phyloP scores from a whole-genome alignment of 2,797 vertebrate genomes.

The Characodon lateralis region DNA sequence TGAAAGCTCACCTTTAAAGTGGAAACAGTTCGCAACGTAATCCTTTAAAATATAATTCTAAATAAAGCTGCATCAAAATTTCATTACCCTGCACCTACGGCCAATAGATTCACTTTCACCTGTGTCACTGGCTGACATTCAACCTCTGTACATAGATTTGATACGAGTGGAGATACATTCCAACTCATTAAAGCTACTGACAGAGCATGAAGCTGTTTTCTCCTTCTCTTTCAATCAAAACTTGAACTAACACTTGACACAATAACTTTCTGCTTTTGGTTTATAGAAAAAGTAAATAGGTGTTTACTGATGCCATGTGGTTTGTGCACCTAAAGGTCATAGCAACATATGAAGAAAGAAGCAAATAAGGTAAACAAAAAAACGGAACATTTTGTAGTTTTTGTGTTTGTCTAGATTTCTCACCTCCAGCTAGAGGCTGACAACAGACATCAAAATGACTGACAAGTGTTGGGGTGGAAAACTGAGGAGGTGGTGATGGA shows the following conservation, averaged over 20 bases:
- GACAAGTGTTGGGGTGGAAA: conserved; percentile 45
- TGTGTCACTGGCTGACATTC: conserved; percentile 65
- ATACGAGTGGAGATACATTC: conserved; percentile 40
- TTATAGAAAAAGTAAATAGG: conserved; percentile 3
- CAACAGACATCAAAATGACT: conserved; percentile 49
- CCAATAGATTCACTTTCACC: conserved; percentile 68
- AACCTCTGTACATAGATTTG: conserved; percentile 66
- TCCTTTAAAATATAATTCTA: conserved; percentile 77
- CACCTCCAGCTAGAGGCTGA: conserved; percentile 34
- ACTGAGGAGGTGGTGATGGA: conserved; percentile 27
- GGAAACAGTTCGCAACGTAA: conserved; percentile 75
- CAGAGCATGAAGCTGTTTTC: conserved; percentile 5
- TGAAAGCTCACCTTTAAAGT: conserved; percentile 76
- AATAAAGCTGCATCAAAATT: conserved; percentile 78
- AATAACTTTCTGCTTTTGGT: background rate
- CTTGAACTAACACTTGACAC: conserved; percentile 2
- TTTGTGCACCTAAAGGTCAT: conserved; percentile 36
- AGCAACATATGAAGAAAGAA: conserved; percentile 14
- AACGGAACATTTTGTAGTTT: conserved; percentile 3
- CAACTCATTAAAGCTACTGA: conserved; percentile 32
- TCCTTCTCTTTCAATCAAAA: conserved; percentile 1
- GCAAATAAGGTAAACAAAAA: conserved; percentile 11
- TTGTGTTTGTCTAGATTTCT: conserved; percentile 26
- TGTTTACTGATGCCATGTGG: background rate
- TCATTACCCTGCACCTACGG: conserved; percentile 63